Percentiles rank a stretch among this genome's conserved stretches.
Conservation (phyloP, 2,797 vertebrate genomes). For the Synanceia verrucosa region DNA sequence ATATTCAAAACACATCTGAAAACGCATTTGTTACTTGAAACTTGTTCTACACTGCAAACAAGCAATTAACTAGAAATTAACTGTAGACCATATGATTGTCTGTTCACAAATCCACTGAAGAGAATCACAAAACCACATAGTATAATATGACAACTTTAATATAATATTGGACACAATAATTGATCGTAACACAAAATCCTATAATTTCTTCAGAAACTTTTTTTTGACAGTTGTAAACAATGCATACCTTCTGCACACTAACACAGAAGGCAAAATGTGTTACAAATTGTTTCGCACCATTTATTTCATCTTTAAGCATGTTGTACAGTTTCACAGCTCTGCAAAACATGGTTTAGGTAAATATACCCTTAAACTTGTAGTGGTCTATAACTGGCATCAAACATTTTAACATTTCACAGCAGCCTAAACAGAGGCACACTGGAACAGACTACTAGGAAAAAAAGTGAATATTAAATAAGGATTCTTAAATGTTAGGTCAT, state of each 20-base stretch:
- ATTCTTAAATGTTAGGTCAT: constrained; percentile 4
- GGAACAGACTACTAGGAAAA: constrained; percentile 9
- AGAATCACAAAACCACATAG: neutral
- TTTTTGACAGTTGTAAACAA: constrained; percentile 33
- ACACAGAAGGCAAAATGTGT: neutral
- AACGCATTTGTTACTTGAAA: neutral
- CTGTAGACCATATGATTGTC: neutral
- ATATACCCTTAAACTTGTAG: constrained; percentile 25
- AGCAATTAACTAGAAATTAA: neutral
- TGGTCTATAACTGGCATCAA: constrained; percentile 18
- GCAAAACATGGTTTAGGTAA: neutral
- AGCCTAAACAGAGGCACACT: constrained; percentile 42
- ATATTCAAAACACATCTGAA: neutral
- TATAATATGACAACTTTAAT: constrained; percentile 52
- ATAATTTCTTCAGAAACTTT: constrained; percentile 28
- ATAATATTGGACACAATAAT: constrained; percentile 29
- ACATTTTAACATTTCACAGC: constrained; percentile 47
- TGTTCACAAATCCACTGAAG: neutral
- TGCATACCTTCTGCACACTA: neutral
- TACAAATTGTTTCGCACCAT: neutral
- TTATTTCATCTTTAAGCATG: constrained; percentile 5
- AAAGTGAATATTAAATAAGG: constrained; percentile 14
- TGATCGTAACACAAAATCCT: constrained; percentile 23
- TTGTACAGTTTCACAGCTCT: constrained; percentile 3
- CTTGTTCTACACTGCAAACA: neutral